A percentile compares a stretch with the other conserved stretches of the same genome.
Evolutionary conservation across 2,113 vertebrate species (phyloP).

Genomic region (Scophthalmus maximus): DNA sequence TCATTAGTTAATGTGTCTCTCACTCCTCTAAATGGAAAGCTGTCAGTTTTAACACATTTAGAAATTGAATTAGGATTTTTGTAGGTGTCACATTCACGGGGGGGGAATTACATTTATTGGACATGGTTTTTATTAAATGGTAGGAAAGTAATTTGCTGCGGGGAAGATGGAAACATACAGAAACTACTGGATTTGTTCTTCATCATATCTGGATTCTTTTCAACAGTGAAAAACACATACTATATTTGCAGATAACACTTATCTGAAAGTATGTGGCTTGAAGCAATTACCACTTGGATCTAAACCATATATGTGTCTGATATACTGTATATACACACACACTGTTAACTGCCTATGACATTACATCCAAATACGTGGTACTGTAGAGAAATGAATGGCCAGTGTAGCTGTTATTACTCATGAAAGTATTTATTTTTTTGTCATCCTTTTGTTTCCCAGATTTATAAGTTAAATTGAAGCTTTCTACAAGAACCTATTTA

Average conservation of each 20-base stretch:
- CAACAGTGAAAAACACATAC: not conserved
- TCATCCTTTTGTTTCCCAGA: not conserved
- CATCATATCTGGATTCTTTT: not conserved
- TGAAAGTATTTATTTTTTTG: not conserved
- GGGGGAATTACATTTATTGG: slow-evolving; percentile 76
- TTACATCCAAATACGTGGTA: not conserved
- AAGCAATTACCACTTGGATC: not conserved
- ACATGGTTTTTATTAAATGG: slow-evolving; percentile 75
- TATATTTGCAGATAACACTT: not conserved
- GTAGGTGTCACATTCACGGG: slow-evolving; percentile 67
- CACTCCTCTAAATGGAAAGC: slow-evolving; percentile 38
- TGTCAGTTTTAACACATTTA: slow-evolving; percentile 62
- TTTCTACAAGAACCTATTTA: too few species aligned
- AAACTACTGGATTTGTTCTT: slow-evolving; percentile 27
- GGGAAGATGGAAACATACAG: slow-evolving; percentile 21
- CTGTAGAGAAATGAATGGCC: not conserved
- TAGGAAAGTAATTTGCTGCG: slow-evolving; percentile 48
- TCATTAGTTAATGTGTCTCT: slow-evolving; percentile 62
- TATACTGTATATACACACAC: too few species aligned
- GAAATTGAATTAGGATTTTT: slow-evolving; percentile 78
- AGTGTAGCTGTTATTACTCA: too few species aligned
- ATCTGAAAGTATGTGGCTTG: not conserved
- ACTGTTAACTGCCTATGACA: too few species aligned
- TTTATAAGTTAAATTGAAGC: too few species aligned
- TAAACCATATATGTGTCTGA: too few species aligned